Conservation (phyloP, 2,888 invertebrate genomes). For the Clepsis dumicolana region DNA sequence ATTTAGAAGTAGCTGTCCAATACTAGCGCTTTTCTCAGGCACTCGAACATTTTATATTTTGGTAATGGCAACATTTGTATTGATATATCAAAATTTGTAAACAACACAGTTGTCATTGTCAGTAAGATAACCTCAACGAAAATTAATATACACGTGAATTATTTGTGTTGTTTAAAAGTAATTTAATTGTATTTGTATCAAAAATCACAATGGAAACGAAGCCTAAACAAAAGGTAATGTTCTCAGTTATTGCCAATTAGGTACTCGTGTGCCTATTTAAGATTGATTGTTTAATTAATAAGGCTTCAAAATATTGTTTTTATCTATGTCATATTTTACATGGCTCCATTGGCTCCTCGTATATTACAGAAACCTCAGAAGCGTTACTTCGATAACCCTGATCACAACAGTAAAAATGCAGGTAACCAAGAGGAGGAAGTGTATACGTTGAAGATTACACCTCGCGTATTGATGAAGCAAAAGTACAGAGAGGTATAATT, state of each 20-base stretch:
- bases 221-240: constrained; percentile 50
- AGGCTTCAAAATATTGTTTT: not conserved
- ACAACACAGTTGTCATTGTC: constrained; percentile 39
- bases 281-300: not conserved
- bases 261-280: not conserved
- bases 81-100: constrained; percentile 24
- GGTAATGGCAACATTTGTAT: not conserved
- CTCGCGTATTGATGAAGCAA: constrained; percentile 58
- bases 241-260: not conserved
- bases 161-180: not conserved
- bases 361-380: constrained; percentile 52
- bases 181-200: not conserved
- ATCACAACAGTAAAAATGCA: constrained; percentile 47
- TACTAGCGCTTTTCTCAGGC: not conserved
- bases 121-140: constrained; percentile 30
- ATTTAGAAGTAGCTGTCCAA: not conserved
- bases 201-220: constrained; percentile 48
- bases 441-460: constrained; percentile 70
- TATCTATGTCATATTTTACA: too few relatives aligned
- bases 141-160: constrained; percentile 13
- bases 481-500: constrained; percentile 60
- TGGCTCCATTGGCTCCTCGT: too few relatives aligned
- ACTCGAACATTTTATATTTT: not conserved
- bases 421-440: constrained; percentile 58
- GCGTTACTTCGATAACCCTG: constrained; percentile 65